phyloP scores from a whole-genome alignment of 2,888 invertebrate genomes.

The Rhodophaea formosa region DNA sequence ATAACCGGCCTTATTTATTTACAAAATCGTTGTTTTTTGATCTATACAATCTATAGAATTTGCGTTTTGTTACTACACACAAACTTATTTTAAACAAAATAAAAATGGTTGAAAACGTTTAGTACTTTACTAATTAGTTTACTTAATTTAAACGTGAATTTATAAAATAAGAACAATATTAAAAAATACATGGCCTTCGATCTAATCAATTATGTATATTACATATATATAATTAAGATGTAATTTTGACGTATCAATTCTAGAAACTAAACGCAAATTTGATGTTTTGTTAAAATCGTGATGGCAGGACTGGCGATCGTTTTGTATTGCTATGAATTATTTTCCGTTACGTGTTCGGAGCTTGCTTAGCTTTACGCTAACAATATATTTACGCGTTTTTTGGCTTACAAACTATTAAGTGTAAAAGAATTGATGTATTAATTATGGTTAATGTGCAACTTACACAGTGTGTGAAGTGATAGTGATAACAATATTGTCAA shows the following conservation, averaged over 20 bases:
- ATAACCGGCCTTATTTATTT: too few relatives aligned
- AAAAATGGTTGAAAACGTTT: neutral
- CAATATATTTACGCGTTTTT: slow-evolving; percentile 11
- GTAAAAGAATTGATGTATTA: slow-evolving; percentile 22
- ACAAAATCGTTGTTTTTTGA: neutral
- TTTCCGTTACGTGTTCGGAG: slow-evolving; percentile 37
- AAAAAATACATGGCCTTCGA: too few relatives aligned
- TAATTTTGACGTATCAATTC: neutral
- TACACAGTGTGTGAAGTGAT: slow-evolving; percentile 38
- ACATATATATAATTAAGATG: neutral
- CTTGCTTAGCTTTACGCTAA: slow-evolving; percentile 25
- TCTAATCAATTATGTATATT: neutral
- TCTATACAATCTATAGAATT: neutral
- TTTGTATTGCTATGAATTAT: slow-evolving; percentile 35
- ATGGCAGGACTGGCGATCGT: slow-evolving; percentile 35
- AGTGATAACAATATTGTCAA: slow-evolving; percentile 71
- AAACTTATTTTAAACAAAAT: too few relatives aligned
- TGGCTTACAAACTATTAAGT: slow-evolving; percentile 13
- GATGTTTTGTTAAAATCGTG: slow-evolving; percentile 41
- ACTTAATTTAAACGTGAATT: neutral
- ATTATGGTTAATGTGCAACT: slow-evolving; percentile 24
- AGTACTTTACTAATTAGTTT: neutral
- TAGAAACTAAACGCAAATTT: slow-evolving; percentile 42
- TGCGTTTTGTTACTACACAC: neutral
- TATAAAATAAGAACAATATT: neutral